Evolutionary conservation across 2,113 vertebrate genomes (phyloP).

Genomic region (Fulmarus glacialis): DNA sequence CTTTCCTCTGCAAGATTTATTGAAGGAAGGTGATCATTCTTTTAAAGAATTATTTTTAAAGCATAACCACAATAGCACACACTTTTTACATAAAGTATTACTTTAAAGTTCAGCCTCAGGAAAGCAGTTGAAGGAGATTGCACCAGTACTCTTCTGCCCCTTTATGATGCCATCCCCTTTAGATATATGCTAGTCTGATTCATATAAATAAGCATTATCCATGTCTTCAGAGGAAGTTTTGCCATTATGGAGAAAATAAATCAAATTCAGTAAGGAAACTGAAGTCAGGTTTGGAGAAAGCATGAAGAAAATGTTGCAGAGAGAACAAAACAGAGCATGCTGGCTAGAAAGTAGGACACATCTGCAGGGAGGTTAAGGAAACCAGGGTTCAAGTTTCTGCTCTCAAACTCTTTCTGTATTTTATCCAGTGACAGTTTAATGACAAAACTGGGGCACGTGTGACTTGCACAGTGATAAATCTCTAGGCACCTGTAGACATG

Average conservation of each 20-base stretch:
- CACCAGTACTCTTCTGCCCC: neutral
- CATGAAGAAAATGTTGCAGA: neutral
- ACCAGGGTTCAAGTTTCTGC: neutral
- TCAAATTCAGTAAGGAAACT: neutral
- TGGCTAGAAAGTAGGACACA: constrained; percentile 5
- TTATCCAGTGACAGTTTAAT: neutral
- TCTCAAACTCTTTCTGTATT: neutral
- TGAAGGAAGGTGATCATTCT: neutral
- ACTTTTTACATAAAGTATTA: neutral
- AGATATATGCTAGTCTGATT: neutral
- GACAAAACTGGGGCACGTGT: neutral
- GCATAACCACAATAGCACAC: neutral
- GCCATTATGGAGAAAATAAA: neutral
- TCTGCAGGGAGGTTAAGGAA: neutral
- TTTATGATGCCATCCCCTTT: neutral
- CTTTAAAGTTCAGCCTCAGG: neutral
- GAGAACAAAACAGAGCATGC: neutral
- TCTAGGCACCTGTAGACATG: neutral
- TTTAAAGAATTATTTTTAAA: neutral
- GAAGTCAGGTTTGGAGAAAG: neutral
- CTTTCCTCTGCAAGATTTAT: neutral
- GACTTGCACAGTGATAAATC: neutral
- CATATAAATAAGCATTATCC: neutral
- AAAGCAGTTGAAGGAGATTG: neutral
- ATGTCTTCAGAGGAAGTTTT: neutral